Base-by-base conservation (phyloP, 2,113 vertebrate genomes). In the Cnemophilus loriae region DNA sequence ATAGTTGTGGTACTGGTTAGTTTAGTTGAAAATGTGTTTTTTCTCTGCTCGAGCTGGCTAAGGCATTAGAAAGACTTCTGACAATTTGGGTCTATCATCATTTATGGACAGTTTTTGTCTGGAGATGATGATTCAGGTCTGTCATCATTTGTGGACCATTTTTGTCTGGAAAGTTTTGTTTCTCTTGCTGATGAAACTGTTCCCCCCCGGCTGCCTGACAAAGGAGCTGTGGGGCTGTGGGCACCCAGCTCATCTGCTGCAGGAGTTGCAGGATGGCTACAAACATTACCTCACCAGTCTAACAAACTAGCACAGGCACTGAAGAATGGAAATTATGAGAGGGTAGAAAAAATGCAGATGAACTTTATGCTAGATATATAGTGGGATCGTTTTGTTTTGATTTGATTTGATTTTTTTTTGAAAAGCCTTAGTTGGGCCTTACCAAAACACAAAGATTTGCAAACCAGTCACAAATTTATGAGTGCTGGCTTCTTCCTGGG, bases 371-470 rank as follows among this genome's bases (percentile, higher is more conserved):
- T 59, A 80, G 11, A 73, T 75, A 75, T 19, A 53, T 13, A 22
- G 12, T 26, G 27, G 4, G 1, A 24, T 52, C 23, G 10, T 19
- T 74, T 33, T 75, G 28, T 1, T n/a, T 28, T 35, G 8, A 1
- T 65, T 56, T 68, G 8, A 2, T 64, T 28, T n/a, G n/a, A n/a
- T n/a, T 17, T 84, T 16, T 50, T 35, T 16, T 16, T 4, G 46
- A 75, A 92, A 96, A 37, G 13, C 4, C 39, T 26, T 55, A 44
- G 69, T 27, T 12, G 28, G 64, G 30, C 27, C 61, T 80, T 86
- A 80, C 15, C 41, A 84, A 95, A 95, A 94, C 52, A 67, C 93
- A 68, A 94, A 53, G 32, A 57, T 37, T 60, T 70, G 8, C 57
- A 5, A 5, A 73, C 13, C 53, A 80, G 33, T 70, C 39, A 55